These are phyloP conservation scores for Lindbergichthys nudifrons DNA, from an alignment of 2,797 vertebrate species.

Conservation along the genomic window DNA sequence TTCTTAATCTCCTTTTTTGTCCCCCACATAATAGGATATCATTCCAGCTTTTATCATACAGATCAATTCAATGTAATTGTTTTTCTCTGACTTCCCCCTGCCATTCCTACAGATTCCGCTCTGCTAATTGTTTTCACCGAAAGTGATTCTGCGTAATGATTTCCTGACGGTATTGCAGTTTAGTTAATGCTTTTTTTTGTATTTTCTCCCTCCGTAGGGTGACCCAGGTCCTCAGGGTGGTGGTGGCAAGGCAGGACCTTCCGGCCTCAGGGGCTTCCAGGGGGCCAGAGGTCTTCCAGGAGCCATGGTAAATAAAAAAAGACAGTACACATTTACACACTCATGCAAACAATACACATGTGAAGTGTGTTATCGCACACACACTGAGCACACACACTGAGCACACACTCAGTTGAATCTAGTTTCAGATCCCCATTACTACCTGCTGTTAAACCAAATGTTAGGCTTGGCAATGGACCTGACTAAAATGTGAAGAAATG, in stretches of 20 bases:
- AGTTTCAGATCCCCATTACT: constrained; percentile 68
- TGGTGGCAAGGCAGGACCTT: constrained; percentile 92
- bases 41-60: constrained; percentile 39
- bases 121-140: constrained; percentile 22
- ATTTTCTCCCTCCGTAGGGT: constrained; percentile 82
- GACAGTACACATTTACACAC: constrained; percentile 29
- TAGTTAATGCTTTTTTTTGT: constrained; percentile 6
- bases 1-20: constrained; percentile 35
- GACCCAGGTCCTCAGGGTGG: constrained; percentile 93
- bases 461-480: constrained; percentile 57
- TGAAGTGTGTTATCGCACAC: constrained; percentile 27
- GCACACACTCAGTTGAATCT: constrained; percentile 41
- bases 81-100: constrained; percentile 7
- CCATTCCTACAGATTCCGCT: constrained; percentile 7
- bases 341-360: constrained; percentile 19
- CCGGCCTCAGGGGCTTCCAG: constrained; percentile 94
- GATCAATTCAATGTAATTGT: constrained; percentile 25
- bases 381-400: constrained; percentile 32
- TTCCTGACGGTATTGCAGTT: constrained; percentile 1
- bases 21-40: constrained; percentile 12
- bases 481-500: constrained; percentile 32
- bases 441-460: constrained; percentile 78
- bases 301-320: constrained; percentile 85
- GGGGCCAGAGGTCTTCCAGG: constrained; percentile 97
- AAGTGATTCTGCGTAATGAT: constrained; percentile 26